phyloP scores from a whole-genome alignment of 2,113 vertebrate species.

The Podarcis cretensis region DNA sequence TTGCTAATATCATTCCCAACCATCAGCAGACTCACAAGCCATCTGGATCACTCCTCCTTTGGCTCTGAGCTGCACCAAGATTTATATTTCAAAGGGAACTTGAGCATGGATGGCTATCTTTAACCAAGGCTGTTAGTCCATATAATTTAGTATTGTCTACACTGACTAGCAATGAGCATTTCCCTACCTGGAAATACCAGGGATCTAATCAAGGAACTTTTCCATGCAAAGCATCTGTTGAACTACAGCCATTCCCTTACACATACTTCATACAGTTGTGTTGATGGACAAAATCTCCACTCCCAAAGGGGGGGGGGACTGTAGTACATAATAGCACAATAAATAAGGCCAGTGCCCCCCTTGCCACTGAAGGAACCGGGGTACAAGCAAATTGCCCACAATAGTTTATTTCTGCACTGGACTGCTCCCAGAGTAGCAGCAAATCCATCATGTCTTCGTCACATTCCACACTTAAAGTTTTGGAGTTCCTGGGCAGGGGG shows the following conservation, averaged over 20 bases:
- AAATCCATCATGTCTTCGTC: conserved; percentile 14
- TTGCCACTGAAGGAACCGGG: not conserved
- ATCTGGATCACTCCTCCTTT: not conserved
- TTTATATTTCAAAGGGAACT: not conserved
- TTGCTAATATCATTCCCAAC: not conserved
- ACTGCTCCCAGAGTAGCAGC: not conserved
- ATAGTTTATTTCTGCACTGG: conserved; percentile 26
- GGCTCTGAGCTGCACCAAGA: not conserved
- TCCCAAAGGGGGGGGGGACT: not conserved
- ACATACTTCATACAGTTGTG: not conserved
- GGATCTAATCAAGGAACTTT: not conserved
- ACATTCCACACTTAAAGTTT: conserved; percentile 44
- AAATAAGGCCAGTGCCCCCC: conserved; percentile 1
- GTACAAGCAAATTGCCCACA: conserved; percentile 12
- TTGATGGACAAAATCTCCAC: not conserved
- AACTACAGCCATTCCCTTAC: not conserved
- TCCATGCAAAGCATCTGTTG: not conserved
- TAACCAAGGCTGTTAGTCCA: not conserved
- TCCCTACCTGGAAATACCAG: not conserved
- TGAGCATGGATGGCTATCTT: not conserved
- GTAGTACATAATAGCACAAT: not conserved
- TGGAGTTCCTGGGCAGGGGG: conserved; percentile 49
- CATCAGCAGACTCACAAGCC: not conserved
- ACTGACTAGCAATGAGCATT: not conserved
- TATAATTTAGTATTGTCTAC: not conserved